Evolutionary conservation across 2,888 invertebrate species (phyloP).

Genomic region (Azorinus chamasolen): DNA sequence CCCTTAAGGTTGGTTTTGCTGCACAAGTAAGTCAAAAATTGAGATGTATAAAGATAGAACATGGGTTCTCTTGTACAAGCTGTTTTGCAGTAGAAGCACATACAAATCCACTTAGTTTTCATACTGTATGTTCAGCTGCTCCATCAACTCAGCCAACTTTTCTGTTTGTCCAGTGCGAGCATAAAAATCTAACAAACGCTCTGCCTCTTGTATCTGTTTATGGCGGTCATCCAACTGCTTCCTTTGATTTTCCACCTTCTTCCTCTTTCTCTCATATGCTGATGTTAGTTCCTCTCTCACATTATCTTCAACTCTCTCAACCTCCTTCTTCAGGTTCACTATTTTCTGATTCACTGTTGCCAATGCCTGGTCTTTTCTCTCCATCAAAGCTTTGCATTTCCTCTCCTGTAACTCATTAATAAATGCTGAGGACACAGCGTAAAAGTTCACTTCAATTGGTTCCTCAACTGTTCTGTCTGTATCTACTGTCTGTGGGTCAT

Average conservation of each 20-base stretch:
- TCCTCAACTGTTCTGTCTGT: constrained; percentile 4
- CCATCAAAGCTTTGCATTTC: constrained; percentile 37
- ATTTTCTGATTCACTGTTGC: constrained; percentile 40
- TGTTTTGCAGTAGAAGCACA: no score
- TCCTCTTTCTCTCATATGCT: constrained; percentile 56
- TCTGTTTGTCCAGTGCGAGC: constrained; percentile 57
- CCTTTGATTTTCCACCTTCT: constrained; percentile 57
- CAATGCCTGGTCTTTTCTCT: constrained; percentile 53
- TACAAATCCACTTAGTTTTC: constrained; percentile 19
- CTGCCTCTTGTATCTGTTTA: constrained; percentile 35
- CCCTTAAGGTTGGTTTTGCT: no score
- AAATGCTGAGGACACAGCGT: constrained; percentile 52
- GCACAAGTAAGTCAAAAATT: no score
- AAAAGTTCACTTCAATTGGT: constrained; percentile 32
- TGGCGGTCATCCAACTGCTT: constrained; percentile 49
- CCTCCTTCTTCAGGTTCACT: constrained; percentile 46
- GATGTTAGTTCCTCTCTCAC: constrained; percentile 55
- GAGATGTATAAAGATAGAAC: no score
- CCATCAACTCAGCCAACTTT: constrained; percentile 53
- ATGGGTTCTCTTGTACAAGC: no score
- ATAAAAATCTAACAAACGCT: constrained; percentile 43
- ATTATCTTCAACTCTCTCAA: constrained; percentile 54
- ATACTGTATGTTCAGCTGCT: constrained; percentile 35
- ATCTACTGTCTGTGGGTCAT: no score
- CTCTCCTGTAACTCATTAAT: constrained; percentile 43